Evolutionary conservation across 1,140 invertebrate species (phyloP).

Genomic region (Chrysopa pallens): DNA sequence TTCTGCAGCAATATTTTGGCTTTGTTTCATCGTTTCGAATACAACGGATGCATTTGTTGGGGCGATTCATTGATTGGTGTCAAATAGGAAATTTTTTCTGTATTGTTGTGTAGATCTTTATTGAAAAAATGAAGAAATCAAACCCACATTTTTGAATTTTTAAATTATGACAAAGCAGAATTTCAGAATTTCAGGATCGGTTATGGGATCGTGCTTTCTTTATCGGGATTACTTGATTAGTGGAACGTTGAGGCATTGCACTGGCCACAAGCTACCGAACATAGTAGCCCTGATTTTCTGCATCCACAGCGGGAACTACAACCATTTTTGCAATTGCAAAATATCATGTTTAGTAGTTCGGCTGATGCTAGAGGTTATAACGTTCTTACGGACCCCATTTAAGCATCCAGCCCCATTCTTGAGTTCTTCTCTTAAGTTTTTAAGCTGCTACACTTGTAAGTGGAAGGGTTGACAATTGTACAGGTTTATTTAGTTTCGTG

Average conservation of each 20-base stretch:
- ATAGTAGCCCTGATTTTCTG: slow-evolving; percentile 16
- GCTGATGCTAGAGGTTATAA: slow-evolving; percentile 15
- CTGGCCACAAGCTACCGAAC: slow-evolving; percentile 14
- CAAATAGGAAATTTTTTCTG: too few species aligned
- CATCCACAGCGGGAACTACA: slow-evolving; percentile 13
- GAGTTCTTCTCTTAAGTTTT: slow-evolving; percentile 18
- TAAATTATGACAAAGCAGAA: too few species aligned
- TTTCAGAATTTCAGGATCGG: too few species aligned
- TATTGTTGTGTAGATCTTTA: too few species aligned
- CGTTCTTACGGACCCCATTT: slow-evolving; percentile 16
- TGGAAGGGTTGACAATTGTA: slow-evolving; percentile 8
- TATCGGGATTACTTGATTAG: slow-evolving; percentile 9
- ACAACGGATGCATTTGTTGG: too few species aligned
- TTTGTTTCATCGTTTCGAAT: too few species aligned
- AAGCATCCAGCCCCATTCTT: slow-evolving; percentile 19
- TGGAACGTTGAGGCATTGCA: slow-evolving; percentile 13
- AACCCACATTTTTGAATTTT: too few species aligned
- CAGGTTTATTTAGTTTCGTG: slow-evolving; percentile 5
- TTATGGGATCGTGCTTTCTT: slow-evolving; percentile 13
- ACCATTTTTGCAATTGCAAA: slow-evolving; percentile 14
- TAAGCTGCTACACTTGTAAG: slow-evolving; percentile 14
- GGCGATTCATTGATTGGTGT: too few species aligned
- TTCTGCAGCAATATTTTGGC: too few species aligned
- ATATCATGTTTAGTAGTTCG: slow-evolving; percentile 15
- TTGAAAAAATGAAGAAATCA: too few species aligned